Evolutionary conservation across 2,113 vertebrate genomes (phyloP), one percentile per base, ranked within the genome.

Genomic region (Cololabis saira): DNA sequence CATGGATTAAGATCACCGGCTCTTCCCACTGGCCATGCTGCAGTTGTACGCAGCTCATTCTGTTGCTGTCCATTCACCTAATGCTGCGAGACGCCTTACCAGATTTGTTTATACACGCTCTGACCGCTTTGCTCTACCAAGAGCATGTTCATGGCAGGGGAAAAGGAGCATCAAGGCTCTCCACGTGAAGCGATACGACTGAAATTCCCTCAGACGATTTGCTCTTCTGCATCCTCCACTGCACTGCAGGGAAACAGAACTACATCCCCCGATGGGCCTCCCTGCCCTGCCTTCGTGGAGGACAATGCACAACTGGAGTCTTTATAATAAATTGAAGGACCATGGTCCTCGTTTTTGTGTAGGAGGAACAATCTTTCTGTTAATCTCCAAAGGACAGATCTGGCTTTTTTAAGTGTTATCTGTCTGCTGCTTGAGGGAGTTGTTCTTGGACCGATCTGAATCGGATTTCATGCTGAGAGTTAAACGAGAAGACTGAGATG

Each of bases 171-270:
- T 50, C 0, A 17, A 65, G 47, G 40, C 40, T 43, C 47, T 57
- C 37, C 7, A 24, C 51, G 57, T 50, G 67, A 78, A 71, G 62
- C 81, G 61, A 56, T 55, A 37, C 64, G 71, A 84, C 78, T 73
- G 65, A 47, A 67, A 76, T 56, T 51, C 30, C 56, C 70, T 50
- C 10, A 64, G 16, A 42, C 10, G 62, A 50, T 4, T 47, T 47
- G 66, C 65, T 4, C 37, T 37, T 57, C 61, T 60, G 65, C 47
- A 55, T 73, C 56, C 73, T 80, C 81, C 82, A 83, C 51, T 76
- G 71, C 80, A 69, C 59, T 15, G 65, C 52, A 72, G 58, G 57
- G 51, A 66, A 48, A 71, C 78, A 22, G 33, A 12, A 18, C 21
- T 30, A 22, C 24, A 59, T 44, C 1, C 5, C 24, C 18, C 17